Conservation (phyloP, 2,888 invertebrate species). For the Cryptocephalus moraei region DNA sequence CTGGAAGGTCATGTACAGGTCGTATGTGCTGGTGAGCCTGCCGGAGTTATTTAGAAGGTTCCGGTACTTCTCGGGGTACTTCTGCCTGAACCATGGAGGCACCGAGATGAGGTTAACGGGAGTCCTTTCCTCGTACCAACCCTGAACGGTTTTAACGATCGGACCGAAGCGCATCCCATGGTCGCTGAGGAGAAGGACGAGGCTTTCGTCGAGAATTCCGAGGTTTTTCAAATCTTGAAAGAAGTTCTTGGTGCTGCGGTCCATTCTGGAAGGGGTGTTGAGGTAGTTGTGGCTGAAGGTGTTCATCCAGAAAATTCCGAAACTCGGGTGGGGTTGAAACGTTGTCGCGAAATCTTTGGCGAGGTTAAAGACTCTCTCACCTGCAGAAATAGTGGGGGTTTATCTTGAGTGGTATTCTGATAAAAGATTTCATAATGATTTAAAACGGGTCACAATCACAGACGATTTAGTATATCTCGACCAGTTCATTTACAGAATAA, state of each 20-base stretch:
- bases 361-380: conserved; percentile 59
- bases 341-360: conserved; percentile 56
- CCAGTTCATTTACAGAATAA: too few relatives aligned
- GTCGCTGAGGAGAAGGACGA: conserved; percentile 67
- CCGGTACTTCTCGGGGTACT: conserved; percentile 44
- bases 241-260: conserved; percentile 49
- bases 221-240: conserved; percentile 47
- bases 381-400: conserved; percentile 34
- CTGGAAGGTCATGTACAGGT: conserved; percentile 62
- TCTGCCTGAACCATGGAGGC: conserved; percentile 50
- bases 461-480: too few relatives aligned
- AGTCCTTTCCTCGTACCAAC: conserved; percentile 70
- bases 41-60: conserved; percentile 53
- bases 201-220: conserved; percentile 53
- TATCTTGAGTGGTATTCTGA: too few relatives aligned
- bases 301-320: conserved; percentile 74
- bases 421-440: too few relatives aligned
- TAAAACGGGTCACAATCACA: too few relatives aligned
- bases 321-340: conserved; percentile 52
- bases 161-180: conserved; percentile 71
- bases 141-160: conserved; percentile 54
- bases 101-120: conserved; percentile 63
- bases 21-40: conserved; percentile 64
- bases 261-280: conserved; percentile 58
- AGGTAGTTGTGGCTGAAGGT: conserved; percentile 64